Conservation (phyloP, 2,888 invertebrate species). For the Odontocerum albicorne region DNA sequence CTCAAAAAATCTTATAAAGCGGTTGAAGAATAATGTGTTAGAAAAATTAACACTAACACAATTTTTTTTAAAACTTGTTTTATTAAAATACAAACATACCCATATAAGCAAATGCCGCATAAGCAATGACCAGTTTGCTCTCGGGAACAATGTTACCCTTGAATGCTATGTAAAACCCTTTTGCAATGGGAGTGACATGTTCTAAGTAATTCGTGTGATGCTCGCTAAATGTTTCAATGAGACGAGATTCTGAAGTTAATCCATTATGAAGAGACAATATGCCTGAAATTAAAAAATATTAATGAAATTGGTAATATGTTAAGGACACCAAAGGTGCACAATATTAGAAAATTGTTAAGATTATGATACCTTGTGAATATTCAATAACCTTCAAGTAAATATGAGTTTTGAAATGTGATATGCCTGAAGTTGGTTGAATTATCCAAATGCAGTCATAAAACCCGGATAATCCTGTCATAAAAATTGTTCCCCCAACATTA, state of each 20-base stretch:
- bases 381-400: conserved; percentile 31
- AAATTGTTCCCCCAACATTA: conserved; percentile 31
- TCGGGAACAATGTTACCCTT: conserved; percentile 18
- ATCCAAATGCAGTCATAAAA: conserved; percentile 35
- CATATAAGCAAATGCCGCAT: conserved; percentile 31
- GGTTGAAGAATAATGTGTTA: too few relatives aligned
- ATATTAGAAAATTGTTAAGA: background rate
- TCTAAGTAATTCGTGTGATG: conserved; percentile 10
- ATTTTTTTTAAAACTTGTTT: background rate
- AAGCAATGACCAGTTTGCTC: conserved; percentile 30
- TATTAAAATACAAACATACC: conserved; percentile 13
- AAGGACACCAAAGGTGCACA: background rate
- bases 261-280: conserved; percentile 25
- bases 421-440: conserved; percentile 22
- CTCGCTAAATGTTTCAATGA: conserved; percentile 21
- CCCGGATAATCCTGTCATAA: conserved; percentile 28
- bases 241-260: conserved; percentile 28
- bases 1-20: too few relatives aligned
- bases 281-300: conserved; percentile 18
- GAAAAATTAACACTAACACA: background rate
- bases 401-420: conserved; percentile 33
- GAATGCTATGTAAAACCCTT: conserved; percentile 33
- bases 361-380: conserved; percentile 24
- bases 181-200: conserved; percentile 27
- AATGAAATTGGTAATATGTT: background rate